These are phyloP conservation scores for Tarsius wallacei DNA, from an alignment of 2,797 vertebrate species.

Conservation along the genomic window DNA sequence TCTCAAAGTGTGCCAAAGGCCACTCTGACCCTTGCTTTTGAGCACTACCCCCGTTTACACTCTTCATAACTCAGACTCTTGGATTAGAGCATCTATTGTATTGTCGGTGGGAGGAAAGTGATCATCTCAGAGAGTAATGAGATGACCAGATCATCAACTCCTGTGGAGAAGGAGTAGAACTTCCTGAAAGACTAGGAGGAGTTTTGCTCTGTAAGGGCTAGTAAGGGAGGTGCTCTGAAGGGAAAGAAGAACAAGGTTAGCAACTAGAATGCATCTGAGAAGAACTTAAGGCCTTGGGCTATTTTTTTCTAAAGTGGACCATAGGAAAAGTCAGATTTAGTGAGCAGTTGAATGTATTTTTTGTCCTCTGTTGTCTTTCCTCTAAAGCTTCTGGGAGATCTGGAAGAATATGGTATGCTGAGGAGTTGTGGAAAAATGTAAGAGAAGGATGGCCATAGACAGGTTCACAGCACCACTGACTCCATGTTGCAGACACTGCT, in stretches of 20 bases:
- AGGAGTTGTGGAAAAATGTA: neutral
- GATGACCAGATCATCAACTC: neutral
- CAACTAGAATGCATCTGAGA: neutral
- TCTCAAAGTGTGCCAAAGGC: neutral
- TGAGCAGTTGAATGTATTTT: neutral
- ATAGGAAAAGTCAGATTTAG: neutral
- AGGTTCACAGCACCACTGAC: neutral
- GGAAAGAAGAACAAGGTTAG: neutral
- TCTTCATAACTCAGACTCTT: neutral
- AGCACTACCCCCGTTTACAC: fast-evolving
- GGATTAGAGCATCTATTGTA: neutral
- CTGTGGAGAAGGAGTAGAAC: neutral
- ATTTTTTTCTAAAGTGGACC: neutral
- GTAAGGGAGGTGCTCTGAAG: no score
- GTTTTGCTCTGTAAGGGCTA: neutral
- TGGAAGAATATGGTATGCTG: neutral
- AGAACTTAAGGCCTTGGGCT: neutral
- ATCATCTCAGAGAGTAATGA: neutral
- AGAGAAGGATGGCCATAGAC: neutral
- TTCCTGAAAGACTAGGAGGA: neutral
- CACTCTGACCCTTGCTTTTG: neutral
- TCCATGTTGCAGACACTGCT: neutral
- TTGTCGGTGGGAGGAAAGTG: neutral
- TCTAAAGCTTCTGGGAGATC: neutral
- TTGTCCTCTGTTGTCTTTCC: neutral